These are phyloP conservation scores for Diloba caeruleocephala DNA, from an alignment of 2,888 invertebrate genomes.

Conservation along the genomic window DNA sequence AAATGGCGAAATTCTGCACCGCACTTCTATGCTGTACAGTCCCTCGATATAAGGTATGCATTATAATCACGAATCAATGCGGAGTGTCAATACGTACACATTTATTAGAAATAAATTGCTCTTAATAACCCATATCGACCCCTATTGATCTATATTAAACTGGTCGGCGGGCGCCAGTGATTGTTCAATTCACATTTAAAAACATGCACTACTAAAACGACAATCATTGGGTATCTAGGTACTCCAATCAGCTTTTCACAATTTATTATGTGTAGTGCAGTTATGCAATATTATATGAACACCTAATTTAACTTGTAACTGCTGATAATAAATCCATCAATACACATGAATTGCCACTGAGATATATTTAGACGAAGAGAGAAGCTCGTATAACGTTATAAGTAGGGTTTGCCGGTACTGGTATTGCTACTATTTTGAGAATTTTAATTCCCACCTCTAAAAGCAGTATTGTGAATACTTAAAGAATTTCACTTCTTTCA, in stretches of 20 bases:
- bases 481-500: no score
- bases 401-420: no score
- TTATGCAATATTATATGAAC: conserved; percentile 35
- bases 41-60: conserved; percentile 82
- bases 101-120: conserved; percentile 76
- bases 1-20: conserved; percentile 86
- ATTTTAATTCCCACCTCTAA: no score
- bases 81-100: conserved; percentile 49
- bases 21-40: conserved; percentile 82
- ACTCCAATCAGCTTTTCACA: conserved; percentile 12
- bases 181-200: conserved; percentile 72
- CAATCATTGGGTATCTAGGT: conserved; percentile 2
- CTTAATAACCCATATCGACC: conserved; percentile 75
- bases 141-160: conserved; percentile 83
- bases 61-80: conserved; percentile 52
- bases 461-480: no score
- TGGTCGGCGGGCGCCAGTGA: conserved; percentile 73
- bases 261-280: conserved; percentile 16
- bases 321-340: conserved; percentile 31
- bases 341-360: conserved; percentile 16
- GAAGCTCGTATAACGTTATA: background rate
- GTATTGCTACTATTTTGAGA: conserved; percentile 6
- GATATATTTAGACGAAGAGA: conserved; percentile 23
- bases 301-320: conserved; percentile 21
- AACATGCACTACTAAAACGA: conserved; percentile 23